Percentiles rank a stretch among this genome's conserved stretches.
Evolutionary conservation across 2,113 vertebrate genomes (phyloP).

Genomic region (Poeciliopsis prolifica): DNA sequence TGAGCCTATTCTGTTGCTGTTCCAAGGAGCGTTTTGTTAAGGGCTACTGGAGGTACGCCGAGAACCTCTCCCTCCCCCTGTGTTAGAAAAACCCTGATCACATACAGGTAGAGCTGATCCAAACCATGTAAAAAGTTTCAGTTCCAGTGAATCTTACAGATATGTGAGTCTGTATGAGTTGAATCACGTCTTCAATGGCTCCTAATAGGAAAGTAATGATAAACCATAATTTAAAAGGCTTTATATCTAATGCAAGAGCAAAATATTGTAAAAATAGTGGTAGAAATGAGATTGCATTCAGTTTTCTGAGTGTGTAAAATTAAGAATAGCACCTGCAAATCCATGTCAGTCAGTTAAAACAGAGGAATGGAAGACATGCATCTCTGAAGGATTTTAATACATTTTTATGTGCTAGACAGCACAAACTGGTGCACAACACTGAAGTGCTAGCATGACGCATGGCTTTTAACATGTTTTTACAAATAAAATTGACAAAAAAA

Average conservation of each 20-base stretch:
- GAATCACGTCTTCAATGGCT: not conserved
- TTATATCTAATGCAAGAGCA: not conserved
- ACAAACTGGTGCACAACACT: too few species aligned
- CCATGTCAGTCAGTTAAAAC: not conserved
- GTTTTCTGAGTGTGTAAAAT: not conserved
- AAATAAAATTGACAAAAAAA: too few species aligned
- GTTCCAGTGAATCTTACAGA: not conserved
- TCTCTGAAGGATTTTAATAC: not conserved
- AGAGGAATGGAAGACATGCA: not conserved
- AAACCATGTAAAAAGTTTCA: constrained; percentile 14
- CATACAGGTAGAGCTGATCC: not conserved
- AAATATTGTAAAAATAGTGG: not conserved
- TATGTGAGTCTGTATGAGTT: not conserved
- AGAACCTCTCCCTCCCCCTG: constrained; percentile 39
- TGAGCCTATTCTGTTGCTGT: constrained; percentile 64
- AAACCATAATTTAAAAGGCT: not conserved
- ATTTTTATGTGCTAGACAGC: too few species aligned
- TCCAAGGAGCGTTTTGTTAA: constrained; percentile 65
- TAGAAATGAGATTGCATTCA: not conserved
- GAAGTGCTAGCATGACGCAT: too few species aligned
- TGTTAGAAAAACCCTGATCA: constrained; percentile 65
- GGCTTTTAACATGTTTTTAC: too few species aligned
- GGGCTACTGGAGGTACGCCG: constrained; percentile 59
- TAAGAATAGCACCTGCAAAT: not conserved
- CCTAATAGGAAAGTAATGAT: not conserved